phyloP scores from a whole-genome alignment of 2,888 invertebrate species.

The Cinara cedri region DNA sequence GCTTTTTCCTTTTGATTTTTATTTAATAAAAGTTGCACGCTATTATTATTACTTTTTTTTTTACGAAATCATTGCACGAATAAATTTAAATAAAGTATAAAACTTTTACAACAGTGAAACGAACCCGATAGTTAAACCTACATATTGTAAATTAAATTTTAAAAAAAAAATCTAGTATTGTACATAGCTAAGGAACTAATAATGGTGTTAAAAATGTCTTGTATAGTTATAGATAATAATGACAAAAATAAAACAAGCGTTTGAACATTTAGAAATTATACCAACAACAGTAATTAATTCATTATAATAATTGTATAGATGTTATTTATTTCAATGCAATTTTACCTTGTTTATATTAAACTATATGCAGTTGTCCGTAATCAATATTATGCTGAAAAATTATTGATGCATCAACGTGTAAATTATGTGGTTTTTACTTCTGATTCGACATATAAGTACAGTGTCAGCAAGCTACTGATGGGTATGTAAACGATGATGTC shows the following conservation, averaged over 20 bases:
- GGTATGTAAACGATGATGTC: slow-evolving; percentile 6
- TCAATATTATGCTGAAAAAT: not conserved
- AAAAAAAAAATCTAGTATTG: not conserved
- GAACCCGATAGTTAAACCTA: not conserved
- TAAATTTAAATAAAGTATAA: slow-evolving; percentile 38
- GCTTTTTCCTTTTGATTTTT: slow-evolving; percentile 34
- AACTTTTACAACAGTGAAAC: slow-evolving; percentile 18
- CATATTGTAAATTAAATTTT: too few species aligned
- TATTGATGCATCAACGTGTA: slow-evolving; percentile 2
- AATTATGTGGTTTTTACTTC: not conserved
- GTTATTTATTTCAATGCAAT: not conserved
- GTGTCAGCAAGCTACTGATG: slow-evolving; percentile 42
- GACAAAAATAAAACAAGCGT: not conserved
- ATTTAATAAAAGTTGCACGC: not conserved
- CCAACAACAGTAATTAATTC: not conserved
- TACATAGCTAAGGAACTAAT: too few species aligned
- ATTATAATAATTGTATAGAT: not conserved
- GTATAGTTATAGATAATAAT: too few species aligned
- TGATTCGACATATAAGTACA: not conserved
- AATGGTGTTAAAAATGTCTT: not conserved
- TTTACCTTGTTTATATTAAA: slow-evolving; percentile 29
- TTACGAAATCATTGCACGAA: not conserved
- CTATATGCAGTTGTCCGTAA: too few species aligned
- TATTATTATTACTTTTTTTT: not conserved
- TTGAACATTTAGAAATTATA: not conserved